A percentile compares a stretch with the other conserved stretches of the same genome.
phyloP scores from a whole-genome alignment of 2,113 vertebrate species.

The Catharus bicknelli region DNA sequence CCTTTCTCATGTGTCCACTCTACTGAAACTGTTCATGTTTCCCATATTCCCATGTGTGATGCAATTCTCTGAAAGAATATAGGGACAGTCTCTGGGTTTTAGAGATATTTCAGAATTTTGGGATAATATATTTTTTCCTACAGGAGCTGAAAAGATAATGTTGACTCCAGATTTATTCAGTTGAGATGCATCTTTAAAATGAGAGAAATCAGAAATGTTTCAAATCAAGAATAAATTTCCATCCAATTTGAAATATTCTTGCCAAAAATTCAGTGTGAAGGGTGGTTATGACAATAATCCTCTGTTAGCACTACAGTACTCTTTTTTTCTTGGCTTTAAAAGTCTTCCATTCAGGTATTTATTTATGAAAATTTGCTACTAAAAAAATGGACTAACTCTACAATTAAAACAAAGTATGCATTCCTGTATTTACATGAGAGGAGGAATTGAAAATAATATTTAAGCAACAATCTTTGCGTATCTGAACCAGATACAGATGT shows the following conservation, averaged over 20 bases:
- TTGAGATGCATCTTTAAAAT: neutral
- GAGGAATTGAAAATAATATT: neutral
- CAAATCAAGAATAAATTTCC: neutral
- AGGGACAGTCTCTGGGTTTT: neutral
- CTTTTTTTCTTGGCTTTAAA: neutral
- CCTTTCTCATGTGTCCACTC: neutral
- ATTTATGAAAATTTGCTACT: neutral
- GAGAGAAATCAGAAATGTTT: neutral
- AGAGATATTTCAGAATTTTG: neutral
- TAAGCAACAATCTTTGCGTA: neutral
- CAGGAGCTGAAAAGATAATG: neutral
- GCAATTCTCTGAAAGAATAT: neutral
- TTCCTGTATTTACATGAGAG: neutral
- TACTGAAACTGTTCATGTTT: neutral
- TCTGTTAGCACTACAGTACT: neutral
- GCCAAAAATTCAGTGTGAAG: neutral
- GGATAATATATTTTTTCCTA: neutral
- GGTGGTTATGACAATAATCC: neutral
- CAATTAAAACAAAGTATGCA: neutral
- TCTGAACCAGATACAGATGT: neutral
- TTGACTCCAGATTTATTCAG: neutral
- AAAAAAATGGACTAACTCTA: neutral
- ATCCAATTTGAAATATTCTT: neutral
- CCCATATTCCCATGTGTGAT: neutral
- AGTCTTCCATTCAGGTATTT: neutral